Conservation (phyloP, 2,113 vertebrate genomes). For the Choloepus hoffmanni region DNA sequence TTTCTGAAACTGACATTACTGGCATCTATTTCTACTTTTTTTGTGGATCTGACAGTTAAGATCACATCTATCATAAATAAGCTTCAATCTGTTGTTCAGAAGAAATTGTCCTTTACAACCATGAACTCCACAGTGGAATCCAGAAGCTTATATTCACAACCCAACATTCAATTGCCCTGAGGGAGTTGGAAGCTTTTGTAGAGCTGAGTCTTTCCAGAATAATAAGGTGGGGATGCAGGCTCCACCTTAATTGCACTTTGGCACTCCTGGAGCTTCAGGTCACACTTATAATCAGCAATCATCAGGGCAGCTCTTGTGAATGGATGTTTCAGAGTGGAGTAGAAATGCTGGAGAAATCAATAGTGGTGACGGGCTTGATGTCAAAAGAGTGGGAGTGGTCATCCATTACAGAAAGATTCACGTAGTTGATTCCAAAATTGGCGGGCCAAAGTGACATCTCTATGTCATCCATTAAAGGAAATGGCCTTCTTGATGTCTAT, state of each 20-base stretch:
- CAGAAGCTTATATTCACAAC: conserved; percentile 98
- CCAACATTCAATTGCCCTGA: conserved; percentile 97
- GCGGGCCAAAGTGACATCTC: conserved; percentile 97
- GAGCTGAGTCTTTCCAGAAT: conserved; percentile 89
- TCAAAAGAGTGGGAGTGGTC: conserved; percentile 94
- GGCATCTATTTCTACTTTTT: conserved; percentile 99
- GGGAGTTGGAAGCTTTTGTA: conserved; percentile 90
- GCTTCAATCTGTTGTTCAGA: conserved; percentile 93
- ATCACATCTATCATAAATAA: conserved; percentile 96
- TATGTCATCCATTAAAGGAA: conserved; percentile 94
- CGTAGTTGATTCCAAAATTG: conserved; percentile 92
- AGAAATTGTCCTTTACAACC: conserved; percentile 98
- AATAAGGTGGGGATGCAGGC: conserved; percentile 94
- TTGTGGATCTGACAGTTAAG: conserved; percentile 98
- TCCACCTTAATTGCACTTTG: conserved; percentile 95
- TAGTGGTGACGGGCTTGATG: conserved; percentile 94
- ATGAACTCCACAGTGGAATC: conserved; percentile 98
- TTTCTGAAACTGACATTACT: conserved; percentile 99
- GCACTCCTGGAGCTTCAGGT: conserved; percentile 91
- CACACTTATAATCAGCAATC: conserved; percentile 93
- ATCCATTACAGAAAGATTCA: conserved; percentile 93
- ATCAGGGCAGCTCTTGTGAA: conserved; percentile 89
- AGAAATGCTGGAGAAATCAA: conserved; percentile 94
- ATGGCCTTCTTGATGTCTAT: too few species aligned
- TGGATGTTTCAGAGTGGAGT: conserved; percentile 91